phyloP scores from a whole-genome alignment of 1,140 invertebrate genomes.

The Thaumetopoea pityocampa region DNA sequence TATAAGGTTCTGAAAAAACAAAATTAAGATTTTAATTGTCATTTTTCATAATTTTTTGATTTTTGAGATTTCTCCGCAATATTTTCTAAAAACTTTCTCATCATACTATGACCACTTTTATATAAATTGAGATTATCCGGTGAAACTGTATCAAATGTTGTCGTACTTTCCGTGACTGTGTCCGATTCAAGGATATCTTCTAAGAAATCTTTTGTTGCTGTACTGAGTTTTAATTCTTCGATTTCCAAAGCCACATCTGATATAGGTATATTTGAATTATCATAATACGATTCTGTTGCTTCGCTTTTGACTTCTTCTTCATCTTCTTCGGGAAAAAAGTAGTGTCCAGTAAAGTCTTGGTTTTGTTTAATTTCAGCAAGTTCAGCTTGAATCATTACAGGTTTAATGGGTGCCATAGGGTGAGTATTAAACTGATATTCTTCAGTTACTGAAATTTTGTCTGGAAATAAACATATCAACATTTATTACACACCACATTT shows the following conservation, averaged over 20 bases:
- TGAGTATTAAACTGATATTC: conserved; percentile 17
- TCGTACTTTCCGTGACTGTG: conserved; percentile 33
- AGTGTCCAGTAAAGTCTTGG: conserved; percentile 57
- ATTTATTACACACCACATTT: no score
- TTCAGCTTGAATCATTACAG: conserved; percentile 52
- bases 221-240: conserved; percentile 47
- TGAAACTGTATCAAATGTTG: conserved; percentile 15
- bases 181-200: conserved; percentile 62
- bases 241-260: conserved; percentile 52
- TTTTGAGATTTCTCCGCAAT: conserved; percentile 12
- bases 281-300: conserved; percentile 44
- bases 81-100: conserved; percentile 31
- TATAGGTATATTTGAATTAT: conserved; percentile 38
- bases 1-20: no score
- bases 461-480: conserved; percentile 25
- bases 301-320: conserved; percentile 31
- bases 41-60: conserved; percentile 3
- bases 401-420: conserved; percentile 27
- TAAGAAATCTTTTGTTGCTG: conserved; percentile 53
- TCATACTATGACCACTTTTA: conserved; percentile 21
- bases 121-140: conserved; percentile 26
- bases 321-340: conserved; percentile 63
- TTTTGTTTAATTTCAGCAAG: conserved; percentile 44
- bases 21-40: not conserved
- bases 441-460: conserved; percentile 30